Evolutionary conservation across 2,888 invertebrate genomes (phyloP), one percentile per base, ranked within the genome.

Genomic region (Graphium colonna): DNA sequence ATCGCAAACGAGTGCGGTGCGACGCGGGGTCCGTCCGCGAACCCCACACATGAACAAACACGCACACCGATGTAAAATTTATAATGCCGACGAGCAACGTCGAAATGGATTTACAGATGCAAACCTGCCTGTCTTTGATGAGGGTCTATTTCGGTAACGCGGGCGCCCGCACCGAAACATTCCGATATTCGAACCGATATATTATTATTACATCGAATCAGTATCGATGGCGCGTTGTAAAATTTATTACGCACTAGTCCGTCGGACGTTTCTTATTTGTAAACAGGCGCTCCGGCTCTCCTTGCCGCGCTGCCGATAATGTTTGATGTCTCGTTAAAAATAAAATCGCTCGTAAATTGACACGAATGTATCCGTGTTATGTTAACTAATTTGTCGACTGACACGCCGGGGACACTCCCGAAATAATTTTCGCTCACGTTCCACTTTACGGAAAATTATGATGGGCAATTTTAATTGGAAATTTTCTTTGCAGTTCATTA

Each of bases 81-180:
- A 89, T 88, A 89, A 86, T 79, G 78, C 85, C 81, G 84, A 86
- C 85, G 82, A 82, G 82, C 83, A 78, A 85, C 82, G 82, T 77
- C 86, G 87, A 89, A 87, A 85, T 85, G 86, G 88, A 88, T 89
- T 89, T 89, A 89, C 89, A 87, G 88, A 89, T 85, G 85, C 86
- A 83, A 86, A 83, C 84, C 84, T 88, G 84, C 78, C 84, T 82
- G 87, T 88, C 89, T 89, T 89, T 89, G 89, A 89, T 88, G 89
- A 89, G 83, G 26, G 82, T 82, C 82, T 89, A 89, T 89, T 88
- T 89, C 77, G 73, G 81, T 87, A 85, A 72, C 71, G 79, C 78
- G 74, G 79, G 79, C 79, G 82, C 78, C 82, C 85, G 83, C 82
- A 83, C 79, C 77, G 80, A 79, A 82, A 77, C 83, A 86, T 87